Evolutionary conservation across 2,888 invertebrate genomes (phyloP).

Genomic region (Coremacera marginata): DNA sequence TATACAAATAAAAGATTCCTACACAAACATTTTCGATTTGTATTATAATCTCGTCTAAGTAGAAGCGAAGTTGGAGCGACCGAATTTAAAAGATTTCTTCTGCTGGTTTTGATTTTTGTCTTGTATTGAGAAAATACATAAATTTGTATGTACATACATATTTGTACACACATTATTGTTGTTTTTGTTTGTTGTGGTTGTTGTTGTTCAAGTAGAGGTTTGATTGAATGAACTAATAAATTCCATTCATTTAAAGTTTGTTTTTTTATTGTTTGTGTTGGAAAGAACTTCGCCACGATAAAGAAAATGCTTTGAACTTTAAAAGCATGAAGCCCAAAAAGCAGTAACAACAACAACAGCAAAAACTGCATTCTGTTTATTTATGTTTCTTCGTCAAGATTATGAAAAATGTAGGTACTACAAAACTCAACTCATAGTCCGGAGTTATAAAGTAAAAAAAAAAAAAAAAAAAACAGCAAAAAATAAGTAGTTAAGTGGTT

Average conservation of each 20-base stretch:
- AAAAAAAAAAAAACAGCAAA: background rate
- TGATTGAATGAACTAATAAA: constrained; percentile 40
- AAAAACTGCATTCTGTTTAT: constrained; percentile 24
- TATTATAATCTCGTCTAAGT: no score
- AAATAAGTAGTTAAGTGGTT: background rate
- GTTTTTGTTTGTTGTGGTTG: constrained; percentile 4
- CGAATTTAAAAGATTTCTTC: background rate
- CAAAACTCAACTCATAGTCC: background rate
- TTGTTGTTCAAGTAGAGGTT: constrained; percentile 28
- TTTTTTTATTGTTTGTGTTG: constrained; percentile 12
- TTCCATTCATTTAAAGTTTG: constrained; percentile 36
- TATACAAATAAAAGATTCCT: no score
- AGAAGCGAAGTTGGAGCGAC: background rate
- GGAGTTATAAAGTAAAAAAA: background rate
- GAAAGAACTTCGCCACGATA: constrained; percentile 24
- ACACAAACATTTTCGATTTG: no score
- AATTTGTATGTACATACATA: background rate
- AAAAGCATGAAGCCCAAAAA: constrained; percentile 16
- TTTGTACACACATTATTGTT: constrained; percentile 10
- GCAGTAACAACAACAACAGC: constrained; percentile 10
- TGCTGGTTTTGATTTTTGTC: background rate
- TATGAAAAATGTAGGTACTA: background rate
- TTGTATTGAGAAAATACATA: constrained; percentile 6
- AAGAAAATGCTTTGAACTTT: constrained; percentile 26
- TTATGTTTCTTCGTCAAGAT: constrained; percentile 31